Conservation (phyloP, 1,140 invertebrate genomes). For the Heliconius melpomene region DNA sequence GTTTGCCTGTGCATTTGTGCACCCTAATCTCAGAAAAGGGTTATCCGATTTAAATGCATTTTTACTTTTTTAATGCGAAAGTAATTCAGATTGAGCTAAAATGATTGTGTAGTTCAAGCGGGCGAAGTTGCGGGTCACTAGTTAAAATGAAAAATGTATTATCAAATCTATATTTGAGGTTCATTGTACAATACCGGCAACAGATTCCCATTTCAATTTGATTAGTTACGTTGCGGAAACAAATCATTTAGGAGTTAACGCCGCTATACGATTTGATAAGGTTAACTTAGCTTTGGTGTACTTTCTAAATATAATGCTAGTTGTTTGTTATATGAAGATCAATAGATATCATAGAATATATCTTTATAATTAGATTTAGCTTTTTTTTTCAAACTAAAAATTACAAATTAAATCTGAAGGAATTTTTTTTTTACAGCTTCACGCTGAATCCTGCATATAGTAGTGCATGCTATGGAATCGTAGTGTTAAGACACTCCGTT, state of each 20-base stretch:
- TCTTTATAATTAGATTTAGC: background rate
- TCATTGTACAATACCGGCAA: slow-evolving; percentile 27
- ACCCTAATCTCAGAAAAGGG: no score
- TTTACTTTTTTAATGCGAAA: background rate
- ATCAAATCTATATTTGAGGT: slow-evolving; percentile 10
- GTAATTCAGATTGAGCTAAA: background rate
- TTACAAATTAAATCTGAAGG: no score
- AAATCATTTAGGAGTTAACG: slow-evolving; percentile 40
- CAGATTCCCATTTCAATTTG: slow-evolving; percentile 35
- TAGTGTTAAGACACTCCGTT: no score
- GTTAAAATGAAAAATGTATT: background rate
- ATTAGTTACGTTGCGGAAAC: slow-evolving; percentile 42
- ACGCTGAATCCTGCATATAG: no score
- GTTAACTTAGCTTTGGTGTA: slow-evolving; percentile 27
- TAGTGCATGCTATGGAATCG: no score
- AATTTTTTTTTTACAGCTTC: no score
- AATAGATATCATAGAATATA: background rate
- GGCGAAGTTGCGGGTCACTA: no score
- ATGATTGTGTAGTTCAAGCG: no score
- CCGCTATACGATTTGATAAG: slow-evolving; percentile 40
- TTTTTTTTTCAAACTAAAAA: background rate
- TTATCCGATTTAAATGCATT: no score
- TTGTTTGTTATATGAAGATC: background rate
- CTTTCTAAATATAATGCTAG: slow-evolving; percentile 26
- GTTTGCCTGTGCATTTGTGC: no score